A percentile compares a stretch with the other conserved stretches of the same genome.
These are phyloP conservation scores for Patella depressa DNA, from an alignment of 2,888 invertebrate species.

Conservation along the genomic window DNA sequence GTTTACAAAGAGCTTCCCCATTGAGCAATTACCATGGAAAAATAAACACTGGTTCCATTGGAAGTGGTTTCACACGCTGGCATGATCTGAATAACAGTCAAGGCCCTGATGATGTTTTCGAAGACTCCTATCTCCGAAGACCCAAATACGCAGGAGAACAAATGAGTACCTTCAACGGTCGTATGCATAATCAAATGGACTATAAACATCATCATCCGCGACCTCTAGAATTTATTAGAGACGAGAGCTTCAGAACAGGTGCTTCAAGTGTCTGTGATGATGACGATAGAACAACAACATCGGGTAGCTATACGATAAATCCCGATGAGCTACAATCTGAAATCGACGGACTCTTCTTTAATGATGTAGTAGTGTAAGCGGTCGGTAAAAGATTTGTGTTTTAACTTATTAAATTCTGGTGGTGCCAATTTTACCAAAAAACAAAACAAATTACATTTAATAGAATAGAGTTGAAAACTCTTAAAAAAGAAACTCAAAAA, in stretches of 20 bases:
- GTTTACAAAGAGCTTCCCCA: conserved; percentile 17
- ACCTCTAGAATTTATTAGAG: conserved; percentile 4
- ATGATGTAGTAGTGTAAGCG: conserved; percentile 3
- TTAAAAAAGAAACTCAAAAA: too few species aligned
- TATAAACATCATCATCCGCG: background rate
- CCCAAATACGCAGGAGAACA: background rate
- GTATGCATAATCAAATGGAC: background rate
- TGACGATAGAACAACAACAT: conserved; percentile 35
- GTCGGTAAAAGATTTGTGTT: too few species aligned
- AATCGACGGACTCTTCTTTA: conserved; percentile 30
- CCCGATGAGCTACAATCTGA: conserved; percentile 38
- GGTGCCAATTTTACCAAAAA: too few species aligned
- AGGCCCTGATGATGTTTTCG: background rate
- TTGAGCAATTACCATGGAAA: background rate
- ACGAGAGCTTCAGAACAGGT: conserved; percentile 15
- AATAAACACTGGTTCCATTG: background rate
- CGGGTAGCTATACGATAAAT: conserved; percentile 40
- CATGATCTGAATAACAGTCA: background rate
- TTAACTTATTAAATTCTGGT: too few species aligned
- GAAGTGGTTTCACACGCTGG: conserved; percentile 1
- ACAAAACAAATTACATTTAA: too few species aligned
- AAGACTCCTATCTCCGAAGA: conserved; percentile 3
- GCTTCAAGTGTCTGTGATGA: conserved; percentile 31
- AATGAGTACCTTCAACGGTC: background rate
- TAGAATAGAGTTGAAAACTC: too few species aligned